Percentiles rank a stretch among this genome's conserved stretches.
Conservation (phyloP, 2,113 vertebrate species). For the Pardalotus punctatus region DNA sequence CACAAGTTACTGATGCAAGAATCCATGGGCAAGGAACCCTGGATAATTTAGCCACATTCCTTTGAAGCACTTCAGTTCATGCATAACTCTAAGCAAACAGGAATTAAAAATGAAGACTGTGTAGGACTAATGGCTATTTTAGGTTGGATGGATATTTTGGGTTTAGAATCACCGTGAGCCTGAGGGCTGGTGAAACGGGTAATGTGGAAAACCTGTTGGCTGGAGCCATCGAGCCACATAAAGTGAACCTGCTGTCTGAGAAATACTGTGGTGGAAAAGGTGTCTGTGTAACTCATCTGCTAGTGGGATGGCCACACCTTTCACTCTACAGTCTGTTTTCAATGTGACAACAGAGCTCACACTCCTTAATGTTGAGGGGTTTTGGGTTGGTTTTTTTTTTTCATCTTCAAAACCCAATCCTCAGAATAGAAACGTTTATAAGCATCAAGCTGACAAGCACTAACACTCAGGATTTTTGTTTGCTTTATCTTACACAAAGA, state of each 20-base stretch:
- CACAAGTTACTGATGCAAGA: neutral
- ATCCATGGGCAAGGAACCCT: neutral
- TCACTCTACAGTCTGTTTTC: neutral
- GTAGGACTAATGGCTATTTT: neutral
- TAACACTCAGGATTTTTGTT: neutral
- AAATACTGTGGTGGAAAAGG: neutral
- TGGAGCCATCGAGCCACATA: accelerated
- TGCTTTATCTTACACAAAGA: neutral
- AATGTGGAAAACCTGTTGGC: neutral
- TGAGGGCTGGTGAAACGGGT: neutral
- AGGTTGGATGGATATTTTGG: neutral
- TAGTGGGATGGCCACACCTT: neutral
- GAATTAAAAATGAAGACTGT: neutral
- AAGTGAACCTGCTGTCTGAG: neutral
- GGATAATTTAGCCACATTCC: neutral
- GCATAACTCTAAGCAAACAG: neutral
- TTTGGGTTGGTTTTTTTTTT: neutral
- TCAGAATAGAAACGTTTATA: conserved; percentile 12
- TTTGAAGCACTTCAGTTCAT: neutral
- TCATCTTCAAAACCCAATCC: neutral
- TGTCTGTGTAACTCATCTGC: neutral
- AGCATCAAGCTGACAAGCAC: neutral
- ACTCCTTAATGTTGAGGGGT: neutral
- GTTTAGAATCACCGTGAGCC: accelerated
- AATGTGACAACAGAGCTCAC: neutral